Evolutionary conservation across 2,113 vertebrate species (phyloP).

Genomic region (Cebidichthys violaceus): DNA sequence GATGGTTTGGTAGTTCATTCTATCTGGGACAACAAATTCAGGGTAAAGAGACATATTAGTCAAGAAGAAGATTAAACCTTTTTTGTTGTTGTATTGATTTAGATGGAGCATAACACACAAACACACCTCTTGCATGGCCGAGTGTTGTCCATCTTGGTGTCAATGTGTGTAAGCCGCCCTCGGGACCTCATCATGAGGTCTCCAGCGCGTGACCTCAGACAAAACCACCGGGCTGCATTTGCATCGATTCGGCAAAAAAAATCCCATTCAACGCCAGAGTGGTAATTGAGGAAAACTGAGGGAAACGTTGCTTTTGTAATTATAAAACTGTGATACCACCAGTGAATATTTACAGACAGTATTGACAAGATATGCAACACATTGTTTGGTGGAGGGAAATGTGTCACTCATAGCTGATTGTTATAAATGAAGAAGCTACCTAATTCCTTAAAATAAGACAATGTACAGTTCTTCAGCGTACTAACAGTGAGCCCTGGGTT

Average conservation of each 20-base stretch:
- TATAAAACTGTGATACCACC: conserved; percentile 20
- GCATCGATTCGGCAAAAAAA: conserved; percentile 57
- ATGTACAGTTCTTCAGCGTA: background rate
- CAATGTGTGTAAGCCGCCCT: conserved; percentile 7
- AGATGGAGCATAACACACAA: background rate
- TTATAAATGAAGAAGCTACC: background rate
- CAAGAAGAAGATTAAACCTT: background rate
- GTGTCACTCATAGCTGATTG: background rate
- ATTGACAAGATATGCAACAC: conserved; percentile 24
- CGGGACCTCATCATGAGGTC: conserved; percentile 33
- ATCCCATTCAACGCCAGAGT: background rate
- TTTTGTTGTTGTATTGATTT: background rate
- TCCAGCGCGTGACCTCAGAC: conserved; percentile 34
- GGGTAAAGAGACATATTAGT: background rate
- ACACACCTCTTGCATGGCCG: background rate
- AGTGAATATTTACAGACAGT: conserved; percentile 10
- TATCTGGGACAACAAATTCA: background rate
- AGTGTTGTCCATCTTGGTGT: background rate
- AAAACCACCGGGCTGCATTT: conserved; percentile 15
- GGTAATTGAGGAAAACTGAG: conserved; percentile 15
- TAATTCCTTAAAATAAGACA: background rate
- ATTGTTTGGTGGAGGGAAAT: background rate
- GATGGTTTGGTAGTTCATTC: background rate
- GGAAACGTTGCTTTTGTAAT: conserved; percentile 19
- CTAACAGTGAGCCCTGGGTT: background rate